Conservation (phyloP, 2,888 invertebrate genomes). For the Melikaiella ostensackeni region DNA sequence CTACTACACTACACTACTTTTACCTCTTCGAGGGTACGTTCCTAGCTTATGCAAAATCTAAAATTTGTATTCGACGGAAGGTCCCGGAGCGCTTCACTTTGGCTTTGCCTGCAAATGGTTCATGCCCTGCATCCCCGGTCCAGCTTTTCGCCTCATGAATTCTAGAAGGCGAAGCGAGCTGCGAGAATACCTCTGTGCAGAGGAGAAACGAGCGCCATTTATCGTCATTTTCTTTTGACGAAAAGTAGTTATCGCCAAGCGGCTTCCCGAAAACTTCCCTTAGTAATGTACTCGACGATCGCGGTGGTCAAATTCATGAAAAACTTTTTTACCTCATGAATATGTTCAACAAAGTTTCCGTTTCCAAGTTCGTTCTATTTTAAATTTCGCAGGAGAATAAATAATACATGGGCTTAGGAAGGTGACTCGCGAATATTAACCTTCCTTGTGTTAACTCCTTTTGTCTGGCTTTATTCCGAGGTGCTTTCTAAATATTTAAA, state of each 20-base stretch:
- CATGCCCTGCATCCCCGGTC: slow-evolving; percentile 26
- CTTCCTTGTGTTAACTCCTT: slow-evolving; percentile 30
- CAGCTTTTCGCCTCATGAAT: slow-evolving; percentile 39
- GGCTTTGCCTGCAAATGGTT: slow-evolving; percentile 36
- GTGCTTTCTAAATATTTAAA: slow-evolving; percentile 32
- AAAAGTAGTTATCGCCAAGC: slow-evolving; percentile 10
- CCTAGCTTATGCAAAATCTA: slow-evolving; percentile 37
- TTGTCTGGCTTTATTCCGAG: slow-evolving; percentile 24
- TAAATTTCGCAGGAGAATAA: slow-evolving; percentile 33
- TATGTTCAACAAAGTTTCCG: background rate
- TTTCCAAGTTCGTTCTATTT: slow-evolving; percentile 10
- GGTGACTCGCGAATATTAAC: slow-evolving; percentile 37
- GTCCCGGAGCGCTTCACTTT: slow-evolving; percentile 38
- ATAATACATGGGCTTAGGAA: slow-evolving; percentile 27
- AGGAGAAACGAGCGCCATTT: slow-evolving; percentile 29
- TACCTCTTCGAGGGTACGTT: slow-evolving; percentile 15
- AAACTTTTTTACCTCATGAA: slow-evolving; percentile 2
- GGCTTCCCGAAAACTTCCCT: background rate
- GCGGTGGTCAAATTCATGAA: background rate
- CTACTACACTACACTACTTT: slow-evolving; percentile 6
- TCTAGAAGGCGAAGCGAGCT: slow-evolving; percentile 34
- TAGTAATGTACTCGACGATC: background rate
- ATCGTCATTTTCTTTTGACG: slow-evolving; percentile 38
- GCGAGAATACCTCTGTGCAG: slow-evolving; percentile 23
- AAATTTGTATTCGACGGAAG: slow-evolving; percentile 39